Evolutionary conservation across 2,888 invertebrate genomes (phyloP), one percentile per base, ranked within the genome.

Genomic region (Lasioglossum leucozonium): DNA sequence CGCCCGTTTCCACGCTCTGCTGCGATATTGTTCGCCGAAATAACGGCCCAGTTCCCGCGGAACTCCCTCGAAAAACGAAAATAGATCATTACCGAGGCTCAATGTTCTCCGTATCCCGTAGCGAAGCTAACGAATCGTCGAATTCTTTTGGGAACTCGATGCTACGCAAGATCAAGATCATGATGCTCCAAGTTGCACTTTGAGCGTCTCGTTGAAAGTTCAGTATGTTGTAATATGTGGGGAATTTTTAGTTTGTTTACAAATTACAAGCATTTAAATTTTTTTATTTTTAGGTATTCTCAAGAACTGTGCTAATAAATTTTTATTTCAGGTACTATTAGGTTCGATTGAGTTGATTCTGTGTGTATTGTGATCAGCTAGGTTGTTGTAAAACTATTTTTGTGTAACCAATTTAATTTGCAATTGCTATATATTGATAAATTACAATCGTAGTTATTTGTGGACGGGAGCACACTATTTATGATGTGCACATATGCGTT

Each of bases 21-120:
- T 51, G 69, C 79, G 76, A 85, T 74, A 79, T 81, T 86, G 82
- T 55, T 81, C 77, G 77, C 69, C 76, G 79, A 84, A 82, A 88
- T 82, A 79, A 81, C 80, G 51, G 77, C 30, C 76, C 65, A 82
- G 79, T 86, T 80, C 80, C 47, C 77, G 81, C 18, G 47, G 51
- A 76, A 76, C 8, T 22, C 26, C 30, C 13, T 40, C 16, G 42
- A 13, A 37, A 42, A 13, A 69, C 4, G 47, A n/a, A 74, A n/a
- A 74, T 47, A 42, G 69, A 75, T 16, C 71, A 47, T 40, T 40
- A 26, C 22, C 10, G 65, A 6, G 65, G 6, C 3, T 65, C 65
- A 65, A 37, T 76, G n/a, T 62, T 34, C 3, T 6, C 40, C 62
- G 42, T 47, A 47, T 42, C 65, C 30, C 58, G 5, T 6, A 4